Conservation (phyloP, 2,113 vertebrate species). For the Columbina picui region DNA sequence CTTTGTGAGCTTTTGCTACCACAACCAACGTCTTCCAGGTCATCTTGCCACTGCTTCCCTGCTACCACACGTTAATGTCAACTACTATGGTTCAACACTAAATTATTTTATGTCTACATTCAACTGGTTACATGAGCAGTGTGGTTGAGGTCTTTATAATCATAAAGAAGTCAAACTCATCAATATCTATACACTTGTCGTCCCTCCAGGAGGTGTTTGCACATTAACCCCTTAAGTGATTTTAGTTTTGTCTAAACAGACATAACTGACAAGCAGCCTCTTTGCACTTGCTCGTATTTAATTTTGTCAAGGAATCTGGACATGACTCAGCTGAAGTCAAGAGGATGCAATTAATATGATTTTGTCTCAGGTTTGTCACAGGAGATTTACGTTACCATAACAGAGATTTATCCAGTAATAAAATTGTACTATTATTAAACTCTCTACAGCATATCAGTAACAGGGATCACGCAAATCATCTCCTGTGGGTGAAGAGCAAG, state of each 20-base stretch:
- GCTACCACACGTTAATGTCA: background rate
- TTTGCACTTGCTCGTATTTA: background rate
- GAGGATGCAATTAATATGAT: background rate
- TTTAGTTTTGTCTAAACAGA: background rate
- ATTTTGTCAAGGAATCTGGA: background rate
- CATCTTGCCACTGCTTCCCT: background rate
- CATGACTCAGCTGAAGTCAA: background rate
- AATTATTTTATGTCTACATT: background rate
- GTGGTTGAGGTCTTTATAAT: background rate
- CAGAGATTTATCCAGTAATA: slow-evolving; percentile 35
- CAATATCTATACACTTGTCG: background rate
- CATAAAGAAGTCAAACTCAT: background rate
- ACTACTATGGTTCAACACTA: background rate
- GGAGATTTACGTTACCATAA: slow-evolving; percentile 18
- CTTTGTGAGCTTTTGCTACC: background rate
- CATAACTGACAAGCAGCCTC: background rate
- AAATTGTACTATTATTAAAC: slow-evolving; percentile 24
- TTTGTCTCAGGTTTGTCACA: slow-evolving; percentile 34
- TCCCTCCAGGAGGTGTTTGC: background rate
- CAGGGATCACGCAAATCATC: background rate
- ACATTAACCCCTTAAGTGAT: background rate
- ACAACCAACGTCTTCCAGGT: background rate
- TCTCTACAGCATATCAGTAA: background rate
- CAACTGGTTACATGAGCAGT: background rate
- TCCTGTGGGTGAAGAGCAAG: background rate